Percentiles rank a stretch among this genome's conserved stretches.
Conservation (phyloP, 2,113 vertebrate species). For the Pollachius pollachius region DNA sequence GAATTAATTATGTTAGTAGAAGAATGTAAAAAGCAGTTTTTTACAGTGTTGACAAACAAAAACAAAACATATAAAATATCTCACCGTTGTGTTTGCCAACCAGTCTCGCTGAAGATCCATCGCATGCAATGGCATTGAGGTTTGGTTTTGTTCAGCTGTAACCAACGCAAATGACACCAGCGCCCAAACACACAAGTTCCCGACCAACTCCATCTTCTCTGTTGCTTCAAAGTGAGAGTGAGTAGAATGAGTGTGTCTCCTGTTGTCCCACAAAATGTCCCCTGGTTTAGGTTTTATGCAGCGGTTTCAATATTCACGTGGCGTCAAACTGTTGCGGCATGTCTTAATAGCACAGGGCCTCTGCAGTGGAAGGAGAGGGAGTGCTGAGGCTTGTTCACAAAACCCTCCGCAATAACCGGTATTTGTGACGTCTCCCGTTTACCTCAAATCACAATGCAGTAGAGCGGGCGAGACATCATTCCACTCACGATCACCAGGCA, state of each 20-base stretch:
- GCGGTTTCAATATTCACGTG: neutral
- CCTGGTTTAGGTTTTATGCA: neutral
- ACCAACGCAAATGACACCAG: slow-evolving; percentile 34
- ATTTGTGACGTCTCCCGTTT: slow-evolving; percentile 22
- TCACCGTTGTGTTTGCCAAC: slow-evolving; percentile 32
- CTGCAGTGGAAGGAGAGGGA: slow-evolving; percentile 15
- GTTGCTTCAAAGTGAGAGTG: neutral
- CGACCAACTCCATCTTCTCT: slow-evolving; percentile 30
- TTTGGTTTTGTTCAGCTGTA: slow-evolving; percentile 2
- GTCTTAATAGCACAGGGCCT: slow-evolving; percentile 38
- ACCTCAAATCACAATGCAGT: neutral
- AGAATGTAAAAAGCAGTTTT: too few species aligned
- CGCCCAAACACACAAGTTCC: slow-evolving; percentile 21
- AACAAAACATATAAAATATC: neutral
- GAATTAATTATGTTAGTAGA: too few species aligned
- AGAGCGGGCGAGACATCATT: slow-evolving; percentile 36
- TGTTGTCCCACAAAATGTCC: slow-evolving; percentile 3
- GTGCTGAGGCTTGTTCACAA: slow-evolving; percentile 1
- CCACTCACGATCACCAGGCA: too few species aligned
- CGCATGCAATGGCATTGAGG: neutral
- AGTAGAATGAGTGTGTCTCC: too few species aligned
- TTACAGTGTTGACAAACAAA: too few species aligned
- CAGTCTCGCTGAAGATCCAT: slow-evolving; percentile 25
- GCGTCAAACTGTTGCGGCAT: neutral
- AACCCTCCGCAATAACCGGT: slow-evolving; percentile 3